Base-by-base conservation (phyloP, 2,797 vertebrate species). In the Mormyrops boulengeri region DNA sequence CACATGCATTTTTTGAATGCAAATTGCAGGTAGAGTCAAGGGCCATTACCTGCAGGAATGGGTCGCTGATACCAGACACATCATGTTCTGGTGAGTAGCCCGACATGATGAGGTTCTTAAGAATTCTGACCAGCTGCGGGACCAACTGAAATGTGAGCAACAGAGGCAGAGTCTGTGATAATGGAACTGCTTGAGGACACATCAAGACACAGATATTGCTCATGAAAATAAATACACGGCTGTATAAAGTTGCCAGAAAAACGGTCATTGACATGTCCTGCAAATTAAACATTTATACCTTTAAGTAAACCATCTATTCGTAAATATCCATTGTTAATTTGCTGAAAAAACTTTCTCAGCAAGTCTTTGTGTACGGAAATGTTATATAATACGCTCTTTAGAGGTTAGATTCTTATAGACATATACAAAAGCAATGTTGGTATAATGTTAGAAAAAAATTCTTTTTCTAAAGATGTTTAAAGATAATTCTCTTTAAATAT, bases 91-190 rank as follows among this genome's bases (percentile, higher is more conserved):
- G 99, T 94, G 99, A 99, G 94, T 99, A 99, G 91, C 99, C 99
- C 92, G 99, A 99, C 99, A 99, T 99, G 94, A 99, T 99, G 92
- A 99, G 97, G 94, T 99, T 99, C 97, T 99, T 99, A 95, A 99
- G 95, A 95, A 99, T 99, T 96, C 98, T 97, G 95, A 99, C 98
- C 96, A 99, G 96, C 88, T 99, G 98, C 92, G 98, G 98, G 93
- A 99, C 99, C 93, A 99, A 96, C 98, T 99, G 96, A 2, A 94
- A 94, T 22, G 93, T 93, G 34, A 92, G 69, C 86, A 91, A 93
- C 57, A 94, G 92, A 82, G 19, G 19, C 69, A 73, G 2, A 47
- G 77, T n/a, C 90, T 92, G 19, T 38, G 49, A 77, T 12, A 19
- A 66, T 30, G 52, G 49, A 38, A 26, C 11, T 57, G 17, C 38